Evolutionary conservation across 2,888 invertebrate genomes (phyloP).

Genomic region (Neoascia interrupta): DNA sequence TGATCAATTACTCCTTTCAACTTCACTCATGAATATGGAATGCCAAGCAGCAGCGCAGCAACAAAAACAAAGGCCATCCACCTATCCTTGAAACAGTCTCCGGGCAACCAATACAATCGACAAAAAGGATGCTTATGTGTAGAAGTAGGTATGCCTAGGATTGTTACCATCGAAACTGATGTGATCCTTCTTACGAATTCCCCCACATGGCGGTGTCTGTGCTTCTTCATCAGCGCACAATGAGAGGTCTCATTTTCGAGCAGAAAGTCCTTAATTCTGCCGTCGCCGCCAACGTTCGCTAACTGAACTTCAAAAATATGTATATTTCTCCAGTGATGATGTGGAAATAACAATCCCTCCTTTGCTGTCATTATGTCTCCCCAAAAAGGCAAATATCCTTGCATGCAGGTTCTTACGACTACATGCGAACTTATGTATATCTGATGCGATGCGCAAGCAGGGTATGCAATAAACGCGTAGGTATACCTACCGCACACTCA

Average conservation of each 20-base stretch:
- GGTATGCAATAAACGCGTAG: slow-evolving; percentile 21
- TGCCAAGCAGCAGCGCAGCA: background rate
- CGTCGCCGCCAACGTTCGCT: background rate
- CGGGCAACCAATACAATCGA: slow-evolving; percentile 18
- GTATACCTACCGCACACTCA: no score
- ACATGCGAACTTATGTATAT: background rate
- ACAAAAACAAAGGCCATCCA: slow-evolving; percentile 21
- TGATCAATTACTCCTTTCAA: slow-evolving; percentile 41
- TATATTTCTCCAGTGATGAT: slow-evolving; percentile 48
- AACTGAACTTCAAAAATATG: slow-evolving; percentile 34
- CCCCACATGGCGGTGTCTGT: no score
- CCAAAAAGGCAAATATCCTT: background rate
- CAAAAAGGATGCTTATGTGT: background rate
- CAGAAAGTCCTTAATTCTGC: slow-evolving; percentile 12
- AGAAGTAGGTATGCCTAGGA: background rate
- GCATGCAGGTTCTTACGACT: background rate
- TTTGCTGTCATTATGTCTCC: background rate
- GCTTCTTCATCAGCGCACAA: background rate
- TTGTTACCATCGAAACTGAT: slow-evolving; percentile 16
- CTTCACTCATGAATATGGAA: slow-evolving; percentile 7
- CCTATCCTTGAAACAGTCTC: slow-evolving; percentile 3
- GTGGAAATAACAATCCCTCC: slow-evolving; percentile 56
- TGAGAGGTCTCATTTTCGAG: slow-evolving; percentile 6
- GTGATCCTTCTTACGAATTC: no score
- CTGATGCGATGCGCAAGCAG: slow-evolving; percentile 6